Evolutionary conservation across 2,113 vertebrate genomes (phyloP).

Genomic region (Psammodynastes pulverulentus): DNA sequence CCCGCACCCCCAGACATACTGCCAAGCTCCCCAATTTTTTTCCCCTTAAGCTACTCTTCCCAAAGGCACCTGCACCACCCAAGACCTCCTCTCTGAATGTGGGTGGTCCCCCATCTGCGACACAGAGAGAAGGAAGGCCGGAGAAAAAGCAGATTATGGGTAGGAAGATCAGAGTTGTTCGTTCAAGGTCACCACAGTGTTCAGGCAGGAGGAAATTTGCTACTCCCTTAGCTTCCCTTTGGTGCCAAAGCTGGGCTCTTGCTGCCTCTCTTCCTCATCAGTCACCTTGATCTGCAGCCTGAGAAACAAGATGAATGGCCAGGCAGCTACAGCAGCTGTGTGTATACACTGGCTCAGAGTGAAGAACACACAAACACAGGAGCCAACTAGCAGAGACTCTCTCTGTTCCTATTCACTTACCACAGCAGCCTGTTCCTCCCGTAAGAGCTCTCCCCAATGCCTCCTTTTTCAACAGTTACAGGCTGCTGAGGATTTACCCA

Average conservation of each 20-base stretch:
- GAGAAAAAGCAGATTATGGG: background rate
- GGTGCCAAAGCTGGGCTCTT: background rate
- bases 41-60: background rate
- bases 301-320: background rate
- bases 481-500: background rate
- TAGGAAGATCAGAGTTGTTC: background rate
- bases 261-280: background rate
- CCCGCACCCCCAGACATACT: background rate
- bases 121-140: background rate
- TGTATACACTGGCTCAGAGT: background rate
- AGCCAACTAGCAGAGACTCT: background rate
- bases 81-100: background rate
- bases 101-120: background rate
- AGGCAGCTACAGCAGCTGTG: background rate
- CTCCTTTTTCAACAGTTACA: background rate
- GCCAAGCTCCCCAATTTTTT: background rate
- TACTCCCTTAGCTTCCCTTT: conserved; percentile 22
- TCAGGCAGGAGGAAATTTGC: conserved; percentile 7
- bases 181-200: background rate
- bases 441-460: background rate
- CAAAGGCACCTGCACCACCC: background rate
- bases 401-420: background rate
- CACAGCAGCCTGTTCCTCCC: background rate
- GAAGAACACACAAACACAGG: background rate
- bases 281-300: conserved; percentile 21